Conservation (phyloP, 2,888 invertebrate genomes). For the Onchidella celtica region DNA sequence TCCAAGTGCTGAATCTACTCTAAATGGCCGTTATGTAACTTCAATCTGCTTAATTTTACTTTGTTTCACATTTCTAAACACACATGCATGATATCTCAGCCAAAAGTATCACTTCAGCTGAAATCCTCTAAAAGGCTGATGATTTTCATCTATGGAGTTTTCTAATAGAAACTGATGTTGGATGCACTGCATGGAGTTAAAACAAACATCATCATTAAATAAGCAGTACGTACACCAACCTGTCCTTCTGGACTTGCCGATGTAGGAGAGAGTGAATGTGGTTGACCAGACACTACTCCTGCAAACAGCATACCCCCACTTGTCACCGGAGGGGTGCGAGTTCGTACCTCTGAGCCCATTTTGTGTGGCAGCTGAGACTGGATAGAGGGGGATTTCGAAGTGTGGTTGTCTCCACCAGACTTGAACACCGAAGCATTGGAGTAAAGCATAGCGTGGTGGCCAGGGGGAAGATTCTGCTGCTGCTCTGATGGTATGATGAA, state of each 20-base stretch:
- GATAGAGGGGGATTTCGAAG: conserved; percentile 42
- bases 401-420: conserved; percentile 6
- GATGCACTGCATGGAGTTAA: too few relatives aligned
- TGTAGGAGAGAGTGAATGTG: conserved; percentile 61
- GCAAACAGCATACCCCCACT: conserved; percentile 58
- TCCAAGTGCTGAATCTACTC: too few relatives aligned
- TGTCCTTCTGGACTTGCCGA: conserved; percentile 68
- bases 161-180: too few relatives aligned
- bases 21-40: too few relatives aligned
- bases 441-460: conserved; percentile 26
- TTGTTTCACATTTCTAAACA: too few relatives aligned
- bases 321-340: conserved; percentile 56
- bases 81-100: too few relatives aligned
- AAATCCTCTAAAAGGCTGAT: too few relatives aligned
- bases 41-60: too few relatives aligned
- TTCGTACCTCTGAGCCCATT: conserved; percentile 22
- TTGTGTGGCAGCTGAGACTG: conserved; percentile 24
- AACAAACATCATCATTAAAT: background rate
- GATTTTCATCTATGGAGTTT: too few relatives aligned
- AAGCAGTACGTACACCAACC: conserved; percentile 52
- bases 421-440: conserved; percentile 29
- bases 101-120: too few relatives aligned
- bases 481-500: conserved; percentile 36
- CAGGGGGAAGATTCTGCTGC: background rate
- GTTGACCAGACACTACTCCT: conserved; percentile 65